A percentile compares a stretch with the other conserved stretches of the same genome.
Evolutionary conservation across 2,888 invertebrate genomes (phyloP).

Genomic region (Pocota personata): DNA sequence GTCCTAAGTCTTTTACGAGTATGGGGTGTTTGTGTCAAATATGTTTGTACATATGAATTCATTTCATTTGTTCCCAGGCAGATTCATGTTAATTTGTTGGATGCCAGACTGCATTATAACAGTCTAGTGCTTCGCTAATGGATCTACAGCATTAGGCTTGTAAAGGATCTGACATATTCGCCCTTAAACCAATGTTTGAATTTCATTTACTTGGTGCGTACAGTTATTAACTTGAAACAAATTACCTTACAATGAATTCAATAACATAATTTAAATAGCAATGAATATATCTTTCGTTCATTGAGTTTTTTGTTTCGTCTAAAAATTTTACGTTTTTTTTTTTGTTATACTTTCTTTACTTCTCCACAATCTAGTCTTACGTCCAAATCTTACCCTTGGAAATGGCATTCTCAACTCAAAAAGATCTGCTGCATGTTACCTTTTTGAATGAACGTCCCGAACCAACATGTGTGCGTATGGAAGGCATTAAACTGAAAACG

Average conservation of each 20-base stretch:
- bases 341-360: slow-evolving; percentile 16
- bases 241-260: neutral
- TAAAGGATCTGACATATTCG: too few relatives aligned
- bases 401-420: slow-evolving; percentile 82
- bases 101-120: too few relatives aligned
- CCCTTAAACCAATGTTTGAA: neutral
- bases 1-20: too few relatives aligned
- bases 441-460: slow-evolving; percentile 77
- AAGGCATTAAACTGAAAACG: slow-evolving; percentile 78
- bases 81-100: too few relatives aligned
- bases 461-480: slow-evolving; percentile 75
- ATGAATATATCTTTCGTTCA: neutral
- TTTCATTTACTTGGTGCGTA: too few relatives aligned
- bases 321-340: slow-evolving; percentile 35
- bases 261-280: neutral
- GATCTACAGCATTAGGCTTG: too few relatives aligned
- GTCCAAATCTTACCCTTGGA: neutral
- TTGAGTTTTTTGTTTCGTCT: slow-evolving; percentile 14
- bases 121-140: too few relatives aligned
- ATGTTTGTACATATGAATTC: too few relatives aligned
- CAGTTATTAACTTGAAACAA: too few relatives aligned
- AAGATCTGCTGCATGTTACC: slow-evolving; percentile 79
- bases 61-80: too few relatives aligned
- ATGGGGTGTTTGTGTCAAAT: too few relatives aligned
- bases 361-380: neutral